These are phyloP conservation scores for Amblyteles armatorius DNA, from an alignment of 2,888 invertebrate genomes.

Conservation along the genomic window DNA sequence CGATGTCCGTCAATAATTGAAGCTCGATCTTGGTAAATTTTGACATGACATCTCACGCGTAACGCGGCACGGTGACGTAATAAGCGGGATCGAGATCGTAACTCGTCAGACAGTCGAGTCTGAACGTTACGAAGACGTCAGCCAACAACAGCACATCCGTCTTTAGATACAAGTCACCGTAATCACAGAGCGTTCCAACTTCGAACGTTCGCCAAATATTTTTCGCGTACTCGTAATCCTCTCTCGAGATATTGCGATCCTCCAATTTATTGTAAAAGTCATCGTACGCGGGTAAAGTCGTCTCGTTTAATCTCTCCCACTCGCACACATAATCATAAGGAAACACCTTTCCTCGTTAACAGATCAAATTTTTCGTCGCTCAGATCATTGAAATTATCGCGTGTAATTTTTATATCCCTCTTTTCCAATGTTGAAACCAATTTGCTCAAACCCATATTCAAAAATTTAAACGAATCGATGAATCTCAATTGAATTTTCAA, in stretches of 20 bases:
- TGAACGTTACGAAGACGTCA: slow-evolving; percentile 75
- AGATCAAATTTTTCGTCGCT: slow-evolving; percentile 53
- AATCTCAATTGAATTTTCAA: too few relatives aligned
- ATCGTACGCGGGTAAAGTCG: slow-evolving; percentile 53
- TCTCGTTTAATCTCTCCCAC: slow-evolving; percentile 47
- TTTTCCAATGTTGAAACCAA: slow-evolving; percentile 50
- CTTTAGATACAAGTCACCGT: too few relatives aligned
- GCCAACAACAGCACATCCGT: slow-evolving; percentile 53
- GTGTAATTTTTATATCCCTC: neutral
- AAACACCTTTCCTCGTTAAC: slow-evolving; percentile 73
- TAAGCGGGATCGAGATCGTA: slow-evolving; percentile 77
- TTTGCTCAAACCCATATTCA: too few relatives aligned
- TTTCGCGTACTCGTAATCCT: too few relatives aligned
- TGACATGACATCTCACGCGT: slow-evolving; percentile 68
- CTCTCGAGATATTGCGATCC: too few relatives aligned
- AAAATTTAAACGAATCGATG: too few relatives aligned
- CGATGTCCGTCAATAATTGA: slow-evolving; percentile 76
- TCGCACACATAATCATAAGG: slow-evolving; percentile 77
- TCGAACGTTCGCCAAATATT: too few relatives aligned
- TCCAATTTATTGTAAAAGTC: slow-evolving; percentile 71
- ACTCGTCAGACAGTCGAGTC: slow-evolving; percentile 70
- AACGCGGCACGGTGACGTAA: slow-evolving; percentile 9
- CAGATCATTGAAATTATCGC: too few relatives aligned
- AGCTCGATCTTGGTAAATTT: slow-evolving; percentile 60
- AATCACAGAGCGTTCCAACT: too few relatives aligned